These are phyloP conservation scores for Machaerirhynchus nigripectus DNA, from an alignment of 2,113 vertebrate species.

Conservation along the genomic window DNA sequence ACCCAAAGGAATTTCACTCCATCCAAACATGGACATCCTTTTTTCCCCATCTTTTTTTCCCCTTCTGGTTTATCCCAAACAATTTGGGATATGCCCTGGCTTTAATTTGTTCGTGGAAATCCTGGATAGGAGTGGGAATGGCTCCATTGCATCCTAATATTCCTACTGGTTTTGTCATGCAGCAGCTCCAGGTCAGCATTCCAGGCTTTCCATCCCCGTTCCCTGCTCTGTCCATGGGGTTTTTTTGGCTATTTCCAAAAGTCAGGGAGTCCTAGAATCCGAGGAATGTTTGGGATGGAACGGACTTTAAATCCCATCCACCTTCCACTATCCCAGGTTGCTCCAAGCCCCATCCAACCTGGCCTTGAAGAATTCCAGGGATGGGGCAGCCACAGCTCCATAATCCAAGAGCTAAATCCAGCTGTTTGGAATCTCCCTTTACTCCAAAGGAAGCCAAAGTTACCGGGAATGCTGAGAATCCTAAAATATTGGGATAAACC, in stretches of 20 bases:
- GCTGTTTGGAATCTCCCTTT: neutral
- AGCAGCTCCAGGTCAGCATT: neutral
- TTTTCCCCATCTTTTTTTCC: neutral
- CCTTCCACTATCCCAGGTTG: neutral
- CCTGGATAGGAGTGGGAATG: fast-evolving
- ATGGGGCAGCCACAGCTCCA: neutral
- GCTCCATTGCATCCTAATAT: neutral
- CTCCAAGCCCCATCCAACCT: neutral
- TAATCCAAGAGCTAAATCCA: neutral
- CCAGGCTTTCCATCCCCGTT: neutral
- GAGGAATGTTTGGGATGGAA: neutral
- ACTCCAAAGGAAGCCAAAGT: neutral
- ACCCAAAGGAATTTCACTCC: neutral
- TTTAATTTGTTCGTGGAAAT: neutral
- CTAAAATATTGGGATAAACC: neutral
- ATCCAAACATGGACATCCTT: neutral
- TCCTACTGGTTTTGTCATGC: fast-evolving
- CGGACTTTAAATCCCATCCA: neutral
- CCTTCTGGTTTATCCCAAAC: neutral
- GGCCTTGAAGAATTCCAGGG: neutral
- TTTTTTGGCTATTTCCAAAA: neutral
- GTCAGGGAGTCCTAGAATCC: neutral
- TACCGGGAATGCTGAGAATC: neutral
- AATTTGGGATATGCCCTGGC: neutral
- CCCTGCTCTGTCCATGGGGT: neutral